Evolutionary conservation across 2,888 invertebrate genomes (phyloP).

Genomic region (Laothoe populi): DNA sequence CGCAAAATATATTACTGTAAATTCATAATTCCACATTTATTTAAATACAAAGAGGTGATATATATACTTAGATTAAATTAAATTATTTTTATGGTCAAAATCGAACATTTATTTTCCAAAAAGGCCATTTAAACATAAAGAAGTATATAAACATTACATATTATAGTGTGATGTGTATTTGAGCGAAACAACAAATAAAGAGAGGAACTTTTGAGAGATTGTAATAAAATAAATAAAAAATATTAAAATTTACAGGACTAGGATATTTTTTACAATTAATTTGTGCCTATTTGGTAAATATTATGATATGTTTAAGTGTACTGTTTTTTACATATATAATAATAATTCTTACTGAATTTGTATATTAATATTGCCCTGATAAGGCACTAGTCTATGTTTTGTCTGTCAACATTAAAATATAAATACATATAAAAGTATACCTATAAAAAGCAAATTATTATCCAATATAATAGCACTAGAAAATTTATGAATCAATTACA

Average conservation of each 20-base stretch:
- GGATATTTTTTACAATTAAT: background rate
- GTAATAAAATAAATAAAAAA: background rate
- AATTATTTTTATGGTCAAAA: background rate
- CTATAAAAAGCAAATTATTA: background rate
- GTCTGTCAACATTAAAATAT: background rate
- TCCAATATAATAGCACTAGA: background rate
- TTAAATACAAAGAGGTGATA: background rate
- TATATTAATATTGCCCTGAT: conserved; percentile 8
- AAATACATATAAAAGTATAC: conserved; percentile 3
- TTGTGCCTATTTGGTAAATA: conserved; percentile 18
- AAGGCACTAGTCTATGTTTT: background rate
- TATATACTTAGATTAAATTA: background rate
- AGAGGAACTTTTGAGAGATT: background rate
- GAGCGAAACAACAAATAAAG: background rate
- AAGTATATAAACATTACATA: background rate
- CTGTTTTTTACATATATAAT: background rate
- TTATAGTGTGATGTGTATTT: background rate
- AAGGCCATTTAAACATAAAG: background rate
- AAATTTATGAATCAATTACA: background rate
- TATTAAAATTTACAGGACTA: background rate
- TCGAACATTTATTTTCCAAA: background rate
- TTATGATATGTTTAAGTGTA: conserved; percentile 8
- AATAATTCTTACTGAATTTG: background rate
- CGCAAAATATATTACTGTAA: too few relatives aligned
- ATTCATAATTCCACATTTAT: too few relatives aligned